Evolutionary conservation across 2,113 vertebrate genomes (phyloP), one percentile per base, ranked within the genome.

Genomic region (Panthera tigris): DNA sequence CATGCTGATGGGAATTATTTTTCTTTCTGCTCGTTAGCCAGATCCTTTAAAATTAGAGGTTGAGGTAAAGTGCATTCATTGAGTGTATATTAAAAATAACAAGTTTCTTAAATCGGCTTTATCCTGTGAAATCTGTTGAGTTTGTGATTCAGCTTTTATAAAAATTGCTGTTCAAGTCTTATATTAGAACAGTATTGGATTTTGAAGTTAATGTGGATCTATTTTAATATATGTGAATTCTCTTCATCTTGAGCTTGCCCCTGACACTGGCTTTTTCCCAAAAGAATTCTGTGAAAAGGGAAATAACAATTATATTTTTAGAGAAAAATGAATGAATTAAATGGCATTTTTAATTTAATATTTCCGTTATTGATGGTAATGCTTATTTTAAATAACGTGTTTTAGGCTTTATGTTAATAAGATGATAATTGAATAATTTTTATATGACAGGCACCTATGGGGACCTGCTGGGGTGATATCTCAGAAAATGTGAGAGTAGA

Each of bases 401-500:
- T 96, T 91, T 48, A 82, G 80, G 39, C 25, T 90, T 80, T 95
- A 65, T 97, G 45, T 76, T 94, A 95, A 93, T 84, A 92, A 95
- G 74, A 92, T 95, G 85, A 36, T 98, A 92, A 98, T 86, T 95
- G 97, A 88, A 98, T 83, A 57, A 87, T 97, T 97, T 98, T 97
- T 98, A 89, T 92, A 82, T 96, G 78, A 94, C 98, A 99, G 99
- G 99, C 99, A 87, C 99, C 99, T 7, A 99, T 99, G 99, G 99
- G 99, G 80, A 99, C 98, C 14, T 99, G 99, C 98, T 99, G 99
- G 99, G 99, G 99, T 96, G 99, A 99, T 94, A 99, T 99, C 96
- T 98, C 99, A 88, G 99, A 99, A 97, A 99, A 99, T 95, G 99
- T 99, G 83, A 98, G 99, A 98, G 99, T 99, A 71, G 99, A 99